phyloP scores from a whole-genome alignment of 2,113 vertebrate species.

The Gavia stellata region DNA sequence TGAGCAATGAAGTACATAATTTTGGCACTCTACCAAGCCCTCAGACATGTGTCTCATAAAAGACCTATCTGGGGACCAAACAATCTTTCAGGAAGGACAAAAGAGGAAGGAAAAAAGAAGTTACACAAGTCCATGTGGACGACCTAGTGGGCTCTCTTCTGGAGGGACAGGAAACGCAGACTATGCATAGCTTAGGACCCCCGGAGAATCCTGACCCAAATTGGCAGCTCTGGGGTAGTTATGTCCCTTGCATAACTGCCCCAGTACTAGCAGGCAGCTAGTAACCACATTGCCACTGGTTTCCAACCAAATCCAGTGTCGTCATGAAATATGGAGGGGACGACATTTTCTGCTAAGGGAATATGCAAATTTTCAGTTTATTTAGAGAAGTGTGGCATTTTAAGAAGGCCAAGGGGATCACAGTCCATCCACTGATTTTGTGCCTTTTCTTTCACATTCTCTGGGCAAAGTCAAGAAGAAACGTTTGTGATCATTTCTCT shows the following conservation, averaged over 20 bases:
- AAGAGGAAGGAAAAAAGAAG: background rate
- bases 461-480: background rate
- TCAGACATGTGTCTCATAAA: background rate
- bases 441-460: background rate
- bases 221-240: background rate
- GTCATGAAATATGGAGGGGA: background rate
- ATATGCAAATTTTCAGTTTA: background rate
- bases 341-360: background rate
- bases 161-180: background rate
- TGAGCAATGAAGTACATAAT: background rate
- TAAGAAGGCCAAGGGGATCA: background rate
- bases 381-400: background rate
- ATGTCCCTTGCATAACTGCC: background rate
- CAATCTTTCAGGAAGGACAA: background rate
- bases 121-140: background rate
- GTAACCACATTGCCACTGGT: background rate
- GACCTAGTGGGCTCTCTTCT: background rate
- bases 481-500: rapidly evolving
- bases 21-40: background rate
- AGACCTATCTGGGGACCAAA: background rate
- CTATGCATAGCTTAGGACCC: background rate
- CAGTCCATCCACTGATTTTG: background rate
- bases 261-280: background rate
- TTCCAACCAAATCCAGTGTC: background rate
- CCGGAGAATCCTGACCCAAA: background rate